Percentiles rank a stretch among this genome's conserved stretches.
Evolutionary conservation across 2,113 vertebrate species (phyloP).

Genomic region (Oenanthe oenanthe): DNA sequence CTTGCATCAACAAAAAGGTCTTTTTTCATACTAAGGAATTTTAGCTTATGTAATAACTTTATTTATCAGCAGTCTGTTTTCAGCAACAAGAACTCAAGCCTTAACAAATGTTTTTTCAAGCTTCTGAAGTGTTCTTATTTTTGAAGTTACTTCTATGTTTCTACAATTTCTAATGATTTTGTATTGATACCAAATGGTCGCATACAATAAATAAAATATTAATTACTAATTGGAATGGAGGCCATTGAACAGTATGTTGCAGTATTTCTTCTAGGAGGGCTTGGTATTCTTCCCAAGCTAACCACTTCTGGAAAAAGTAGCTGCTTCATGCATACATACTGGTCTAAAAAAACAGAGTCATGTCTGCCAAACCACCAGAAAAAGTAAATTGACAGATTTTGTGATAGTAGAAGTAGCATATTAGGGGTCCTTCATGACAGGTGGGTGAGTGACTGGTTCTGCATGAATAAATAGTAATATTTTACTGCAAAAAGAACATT

Average conservation of each 20-base stretch:
- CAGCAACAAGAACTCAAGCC: background rate
- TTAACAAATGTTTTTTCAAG: background rate
- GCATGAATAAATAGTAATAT: background rate
- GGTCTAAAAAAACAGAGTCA: background rate
- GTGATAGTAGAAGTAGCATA: background rate
- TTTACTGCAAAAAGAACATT: background rate
- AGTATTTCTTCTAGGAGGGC: background rate
- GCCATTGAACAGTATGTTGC: background rate
- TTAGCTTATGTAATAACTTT: background rate
- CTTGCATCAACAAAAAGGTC: background rate
- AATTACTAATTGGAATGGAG: background rate
- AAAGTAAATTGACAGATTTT: background rate
- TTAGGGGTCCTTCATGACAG: background rate
- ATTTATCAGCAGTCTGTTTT: background rate
- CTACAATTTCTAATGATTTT: background rate
- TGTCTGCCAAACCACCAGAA: background rate
- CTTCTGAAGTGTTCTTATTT: background rate
- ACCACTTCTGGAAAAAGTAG: background rate
- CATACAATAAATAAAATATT: background rate
- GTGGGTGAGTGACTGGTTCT: background rate
- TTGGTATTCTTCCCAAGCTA: background rate
- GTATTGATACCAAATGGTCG: background rate
- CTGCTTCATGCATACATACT: fast-evolving
- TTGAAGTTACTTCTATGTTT: background rate
- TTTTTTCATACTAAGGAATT: background rate